Evolutionary conservation across 35 echinoderm and acorn worm species (phyloP).

Genomic region (Ophioderma brevispina): DNA sequence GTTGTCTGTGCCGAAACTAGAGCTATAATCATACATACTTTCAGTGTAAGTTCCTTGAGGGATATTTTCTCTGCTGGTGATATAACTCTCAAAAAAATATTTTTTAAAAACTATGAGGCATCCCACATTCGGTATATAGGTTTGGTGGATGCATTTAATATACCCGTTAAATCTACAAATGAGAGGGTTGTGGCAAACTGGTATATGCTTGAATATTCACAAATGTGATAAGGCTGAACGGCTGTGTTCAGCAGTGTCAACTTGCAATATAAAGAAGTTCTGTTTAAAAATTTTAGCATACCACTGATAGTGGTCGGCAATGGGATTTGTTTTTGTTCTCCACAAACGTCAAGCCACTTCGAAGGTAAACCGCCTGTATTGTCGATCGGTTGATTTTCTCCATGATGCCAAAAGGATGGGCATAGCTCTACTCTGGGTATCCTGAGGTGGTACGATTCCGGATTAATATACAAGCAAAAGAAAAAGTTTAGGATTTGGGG

Average conservation of each 20-base stretch:
- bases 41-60: slow-evolving; percentile 39
- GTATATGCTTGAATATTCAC: neutral
- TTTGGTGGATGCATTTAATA: slow-evolving; percentile 15
- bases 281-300: slow-evolving; percentile 27
- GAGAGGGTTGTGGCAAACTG: slow-evolving; percentile 5
- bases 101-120: slow-evolving; percentile 4
- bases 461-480: slow-evolving; percentile 57
- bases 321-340: slow-evolving; percentile 24
- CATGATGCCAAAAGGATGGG: slow-evolving; percentile 65
- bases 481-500: slow-evolving; percentile 27
- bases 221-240: neutral
- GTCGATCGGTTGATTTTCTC: slow-evolving; percentile 52
- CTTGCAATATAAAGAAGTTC: neutral
- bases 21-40: slow-evolving; percentile 35
- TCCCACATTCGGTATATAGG: slow-evolving; percentile 37
- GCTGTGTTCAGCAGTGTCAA: slow-evolving; percentile 45
- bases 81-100: neutral
- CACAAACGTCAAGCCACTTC: neutral
- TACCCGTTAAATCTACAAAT: slow-evolving; percentile 15
- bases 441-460: slow-evolving; percentile 39
- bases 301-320: slow-evolving; percentile 3
- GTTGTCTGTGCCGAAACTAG: slow-evolving; percentile 22
- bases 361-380: slow-evolving; percentile 41
- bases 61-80: neutral
- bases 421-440: slow-evolving; percentile 29